Evolutionary conservation across 2,113 vertebrate species (phyloP).

Genomic region (Gasterosteus nipponicus): DNA sequence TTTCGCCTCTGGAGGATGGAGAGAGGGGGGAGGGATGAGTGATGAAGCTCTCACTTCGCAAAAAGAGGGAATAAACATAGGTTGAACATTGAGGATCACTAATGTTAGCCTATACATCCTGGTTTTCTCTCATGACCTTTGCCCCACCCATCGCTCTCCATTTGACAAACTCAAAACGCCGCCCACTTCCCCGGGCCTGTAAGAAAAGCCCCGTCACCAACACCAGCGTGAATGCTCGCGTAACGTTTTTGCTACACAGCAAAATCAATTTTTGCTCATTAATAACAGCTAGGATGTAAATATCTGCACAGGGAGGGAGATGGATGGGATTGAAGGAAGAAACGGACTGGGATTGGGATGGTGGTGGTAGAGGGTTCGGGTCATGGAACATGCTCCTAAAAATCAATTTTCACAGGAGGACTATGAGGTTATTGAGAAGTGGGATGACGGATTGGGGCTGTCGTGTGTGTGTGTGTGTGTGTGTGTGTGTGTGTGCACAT

Average conservation of each 20-base stretch:
- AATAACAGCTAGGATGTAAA: slow-evolving; percentile 89
- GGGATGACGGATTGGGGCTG: slow-evolving; percentile 77
- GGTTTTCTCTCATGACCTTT: slow-evolving; percentile 61
- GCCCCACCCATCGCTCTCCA: slow-evolving; percentile 43
- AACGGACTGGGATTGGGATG: slow-evolving; percentile 54
- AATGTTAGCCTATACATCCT: slow-evolving; percentile 72
- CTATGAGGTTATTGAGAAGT: slow-evolving; percentile 89
- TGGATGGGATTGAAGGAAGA: slow-evolving; percentile 60
- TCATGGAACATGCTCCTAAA: slow-evolving; percentile 80
- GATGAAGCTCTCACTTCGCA: slow-evolving; percentile 64
- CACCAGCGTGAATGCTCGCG: slow-evolving; percentile 35
- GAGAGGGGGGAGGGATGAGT: slow-evolving; percentile 38
- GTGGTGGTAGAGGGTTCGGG: slow-evolving; percentile 43
- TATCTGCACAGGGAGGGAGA: slow-evolving; percentile 77
- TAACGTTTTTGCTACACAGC: slow-evolving; percentile 82
- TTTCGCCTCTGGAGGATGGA: slow-evolving; percentile 48
- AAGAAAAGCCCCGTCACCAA: slow-evolving; percentile 23
- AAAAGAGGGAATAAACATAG: slow-evolving; percentile 51
- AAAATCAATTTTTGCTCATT: slow-evolving; percentile 89
- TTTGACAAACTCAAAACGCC: slow-evolving; percentile 35
- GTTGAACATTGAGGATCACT: slow-evolving; percentile 66
- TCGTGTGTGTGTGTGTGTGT: slow-evolving; percentile 1
- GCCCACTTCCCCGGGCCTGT: slow-evolving; percentile 5
- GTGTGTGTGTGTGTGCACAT: slow-evolving; percentile 9
- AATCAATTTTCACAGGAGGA: slow-evolving; percentile 97